Percentiles rank a stretch among this genome's conserved stretches.
These are phyloP conservation scores for Xestia ashworthii DNA, from an alignment of 2,888 invertebrate species.

Conservation along the genomic window DNA sequence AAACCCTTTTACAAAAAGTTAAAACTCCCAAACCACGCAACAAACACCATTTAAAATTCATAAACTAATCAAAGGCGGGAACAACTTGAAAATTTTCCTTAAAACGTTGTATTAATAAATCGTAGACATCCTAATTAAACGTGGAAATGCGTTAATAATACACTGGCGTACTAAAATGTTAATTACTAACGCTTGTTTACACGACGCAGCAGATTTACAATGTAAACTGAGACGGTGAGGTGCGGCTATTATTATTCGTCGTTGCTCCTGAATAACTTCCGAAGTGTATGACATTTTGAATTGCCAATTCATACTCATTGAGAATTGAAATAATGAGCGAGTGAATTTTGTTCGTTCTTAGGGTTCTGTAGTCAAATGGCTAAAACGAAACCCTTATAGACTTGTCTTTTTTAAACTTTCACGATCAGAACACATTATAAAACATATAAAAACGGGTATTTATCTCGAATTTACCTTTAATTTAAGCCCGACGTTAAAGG, in stretches of 20 bases:
- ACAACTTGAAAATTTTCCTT: constrained; percentile 45
- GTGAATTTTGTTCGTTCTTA: neutral
- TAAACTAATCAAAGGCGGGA: constrained; percentile 51
- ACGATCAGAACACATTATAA: too few species aligned
- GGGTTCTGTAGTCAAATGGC: too few species aligned
- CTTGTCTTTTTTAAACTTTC: too few species aligned
- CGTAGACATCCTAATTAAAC: constrained; percentile 63
- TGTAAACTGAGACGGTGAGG: constrained; percentile 69
- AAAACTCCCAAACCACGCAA: constrained; percentile 19
- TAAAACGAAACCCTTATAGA: too few species aligned
- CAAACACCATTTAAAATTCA: constrained; percentile 54
- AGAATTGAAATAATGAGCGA: constrained; percentile 10
- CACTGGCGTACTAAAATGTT: constrained; percentile 70
- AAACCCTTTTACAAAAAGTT: constrained; percentile 31
- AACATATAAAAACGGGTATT: too few species aligned
- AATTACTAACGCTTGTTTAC: constrained; percentile 71
- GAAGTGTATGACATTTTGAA: constrained; percentile 55
- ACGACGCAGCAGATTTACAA: constrained; percentile 72
- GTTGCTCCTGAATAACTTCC: constrained; percentile 62
- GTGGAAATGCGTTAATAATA: constrained; percentile 68
- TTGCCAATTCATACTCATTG: constrained; percentile 51
- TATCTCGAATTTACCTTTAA: too few species aligned
- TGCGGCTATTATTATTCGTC: constrained; percentile 72
- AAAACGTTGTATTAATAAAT: constrained; percentile 51
- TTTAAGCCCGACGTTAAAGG: too few species aligned